phyloP scores from a whole-genome alignment of 2,888 invertebrate genomes.

The Limnephilus auricula region DNA sequence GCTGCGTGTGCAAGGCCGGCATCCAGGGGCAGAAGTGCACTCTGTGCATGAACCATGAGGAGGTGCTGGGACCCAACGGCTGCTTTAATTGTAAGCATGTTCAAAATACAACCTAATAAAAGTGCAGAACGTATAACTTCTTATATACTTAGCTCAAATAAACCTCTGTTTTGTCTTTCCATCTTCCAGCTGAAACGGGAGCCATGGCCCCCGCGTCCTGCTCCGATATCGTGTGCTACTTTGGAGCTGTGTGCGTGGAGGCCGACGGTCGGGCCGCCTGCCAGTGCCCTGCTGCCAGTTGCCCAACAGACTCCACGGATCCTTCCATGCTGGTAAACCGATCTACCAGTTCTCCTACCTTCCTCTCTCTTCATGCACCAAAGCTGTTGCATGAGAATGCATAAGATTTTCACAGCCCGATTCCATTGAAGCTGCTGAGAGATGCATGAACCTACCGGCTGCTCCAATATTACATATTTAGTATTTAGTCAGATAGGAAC shows the following conservation, averaged over 20 bases:
- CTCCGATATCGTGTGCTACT: conserved; percentile 87
- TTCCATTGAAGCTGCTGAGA: too few species aligned
- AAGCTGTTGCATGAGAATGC: too few species aligned
- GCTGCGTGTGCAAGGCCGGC: conserved; percentile 90
- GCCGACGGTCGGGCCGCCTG: conserved; percentile 85
- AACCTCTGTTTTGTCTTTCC: background rate
- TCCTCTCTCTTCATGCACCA: too few species aligned
- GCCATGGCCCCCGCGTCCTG: conserved; percentile 83
- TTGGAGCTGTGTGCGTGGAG: conserved; percentile 89
- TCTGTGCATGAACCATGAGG: conserved; percentile 86
- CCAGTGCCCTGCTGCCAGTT: conserved; percentile 82
- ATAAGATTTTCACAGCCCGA: too few species aligned
- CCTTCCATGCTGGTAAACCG: conserved; percentile 74
- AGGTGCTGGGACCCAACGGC: conserved; percentile 86
- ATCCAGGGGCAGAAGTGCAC: conserved; percentile 94
- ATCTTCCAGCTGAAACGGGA: conserved; percentile 79
- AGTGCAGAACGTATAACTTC: background rate
- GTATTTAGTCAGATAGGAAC: too few species aligned
- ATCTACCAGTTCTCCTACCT: background rate
- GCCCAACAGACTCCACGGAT: conserved; percentile 69
- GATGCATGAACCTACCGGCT: too few species aligned
- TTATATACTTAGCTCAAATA: background rate
- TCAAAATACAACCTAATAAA: background rate
- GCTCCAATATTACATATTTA: too few species aligned
- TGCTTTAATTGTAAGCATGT: conserved; percentile 73